Base-by-base conservation (phyloP, 2,797 vertebrate species). In the Myripristis murdjan region DNA sequence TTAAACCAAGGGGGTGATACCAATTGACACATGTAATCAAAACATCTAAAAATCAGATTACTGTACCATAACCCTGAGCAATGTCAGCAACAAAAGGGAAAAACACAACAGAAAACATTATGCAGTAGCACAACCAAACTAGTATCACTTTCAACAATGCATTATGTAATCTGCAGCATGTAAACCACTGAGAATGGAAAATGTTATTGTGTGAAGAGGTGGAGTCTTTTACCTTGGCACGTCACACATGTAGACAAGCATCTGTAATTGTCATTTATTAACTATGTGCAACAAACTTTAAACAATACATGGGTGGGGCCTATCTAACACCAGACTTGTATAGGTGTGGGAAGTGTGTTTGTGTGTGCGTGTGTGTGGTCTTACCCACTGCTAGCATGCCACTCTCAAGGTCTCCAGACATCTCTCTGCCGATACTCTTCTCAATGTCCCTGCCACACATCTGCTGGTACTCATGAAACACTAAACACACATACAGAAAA, bases 331-430 rank as follows among this genome's bases (percentile, higher is more conserved):
- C 9, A 52, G 8, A 62, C 15, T 31, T 56, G 37, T 75, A 62
- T 41, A 58, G 22, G 15, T 64, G 22, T 22, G 52, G 35, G 56
- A 11, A 18, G 26, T 22, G 9, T 26, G 18, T 33, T 26, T 18
- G 39, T 55, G 12, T 52, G 39, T 67, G 51, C n/a, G 18, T 28
- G 58, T 56, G 62, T 57, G n/a, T 46, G 3, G 54, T 81, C 97
- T 85, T 91, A 99, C 98, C 97, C 67, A 99, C 97, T 47, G 98
- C 97, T 89, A 99, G 24, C 98, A 99, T 99, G 91, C 98, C 98
- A 57, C 86, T 95, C 84, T 99, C 97, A 63, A 99, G 95, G 78
- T 99, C 96, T 70, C 98, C 98, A 1, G 98, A 99, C 98, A 99
- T 99, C 86, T 99, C 98, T 65, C 97, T 95, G 73, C 68, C 55